A percentile compares a stretch with the other conserved stretches of the same genome.
phyloP scores from a whole-genome alignment of 2,888 invertebrate genomes.

The Microctonus hyperodae region DNA sequence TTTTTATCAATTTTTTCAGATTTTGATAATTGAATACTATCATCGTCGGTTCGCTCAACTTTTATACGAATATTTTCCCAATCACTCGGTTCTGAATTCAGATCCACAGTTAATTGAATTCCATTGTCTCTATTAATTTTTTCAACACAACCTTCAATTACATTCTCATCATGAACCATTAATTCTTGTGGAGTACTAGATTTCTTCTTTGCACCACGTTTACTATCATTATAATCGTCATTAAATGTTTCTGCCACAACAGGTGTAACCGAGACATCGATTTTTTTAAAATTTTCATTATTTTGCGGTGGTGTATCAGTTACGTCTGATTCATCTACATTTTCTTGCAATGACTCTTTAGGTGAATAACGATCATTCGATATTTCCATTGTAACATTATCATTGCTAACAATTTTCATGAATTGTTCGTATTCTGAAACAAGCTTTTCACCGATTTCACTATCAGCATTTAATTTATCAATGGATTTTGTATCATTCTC shows the following conservation, averaged over 20 bases:
- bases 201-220: not conserved
- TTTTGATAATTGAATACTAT: conserved; percentile 19
- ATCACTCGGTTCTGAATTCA: conserved; percentile 40
- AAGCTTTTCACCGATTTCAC: conserved; percentile 56
- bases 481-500: conserved; percentile 20
- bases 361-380: conserved; percentile 28
- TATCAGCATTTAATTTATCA: conserved; percentile 7
- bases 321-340: not conserved
- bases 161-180: not conserved
- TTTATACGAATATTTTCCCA: conserved; percentile 57
- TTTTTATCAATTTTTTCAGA: not conserved
- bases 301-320: not conserved
- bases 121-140: conserved; percentile 35
- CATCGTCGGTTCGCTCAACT: conserved; percentile 53
- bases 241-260: not conserved
- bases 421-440: conserved; percentile 69
- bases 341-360: not conserved
- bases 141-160: conserved; percentile 19
- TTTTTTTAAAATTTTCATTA: not conserved
- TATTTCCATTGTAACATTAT: conserved; percentile 18
- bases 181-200: not conserved
- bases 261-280: not conserved
- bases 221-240: not conserved
- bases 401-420: conserved; percentile 66
- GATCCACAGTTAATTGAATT: conserved; percentile 13